Conservation (phyloP, 30 jellyfish, hydroid and myxozoan species). For the Phacellophora camtschatica region DNA sequence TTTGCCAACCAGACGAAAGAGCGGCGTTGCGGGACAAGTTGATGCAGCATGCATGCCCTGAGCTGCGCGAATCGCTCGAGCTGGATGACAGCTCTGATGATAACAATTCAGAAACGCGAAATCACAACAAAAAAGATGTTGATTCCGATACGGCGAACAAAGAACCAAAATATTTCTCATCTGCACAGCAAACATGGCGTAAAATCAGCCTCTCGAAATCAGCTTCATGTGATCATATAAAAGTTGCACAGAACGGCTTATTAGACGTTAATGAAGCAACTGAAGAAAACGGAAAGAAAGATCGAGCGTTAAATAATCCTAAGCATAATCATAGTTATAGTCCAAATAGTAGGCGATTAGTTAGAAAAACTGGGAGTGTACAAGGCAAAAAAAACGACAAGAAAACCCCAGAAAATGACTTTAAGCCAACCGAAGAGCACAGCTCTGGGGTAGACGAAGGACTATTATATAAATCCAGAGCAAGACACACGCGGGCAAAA, state of each 20-base stretch:
- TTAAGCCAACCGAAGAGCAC: background rate
- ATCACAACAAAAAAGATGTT: background rate
- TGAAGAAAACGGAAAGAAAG: background rate
- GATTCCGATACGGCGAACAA: background rate
- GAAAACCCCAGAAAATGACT: background rate
- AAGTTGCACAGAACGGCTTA: background rate
- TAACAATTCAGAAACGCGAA: background rate
- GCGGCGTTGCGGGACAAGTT: conserved; percentile 55
- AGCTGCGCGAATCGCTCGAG: conserved; percentile 56
- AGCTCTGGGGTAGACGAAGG: background rate
- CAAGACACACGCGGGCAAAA: conserved; percentile 31
- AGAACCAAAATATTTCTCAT: background rate
- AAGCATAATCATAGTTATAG: background rate
- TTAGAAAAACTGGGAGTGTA: background rate
- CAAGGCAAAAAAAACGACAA: no score
- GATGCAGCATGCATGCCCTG: conserved; percentile 72
- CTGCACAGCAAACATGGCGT: conserved; percentile 4
- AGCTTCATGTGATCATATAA: background rate
- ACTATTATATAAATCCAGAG: background rate
- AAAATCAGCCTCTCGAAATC: conserved; percentile 31
- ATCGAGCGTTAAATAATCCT: background rate
- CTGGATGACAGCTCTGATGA: conserved; percentile 18
- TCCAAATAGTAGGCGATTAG: background rate
- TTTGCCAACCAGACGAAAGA: conserved; percentile 38
- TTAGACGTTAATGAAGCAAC: background rate